Evolutionary conservation across 1,140 invertebrate species (phyloP).

Genomic region (Panonychus citri): DNA sequence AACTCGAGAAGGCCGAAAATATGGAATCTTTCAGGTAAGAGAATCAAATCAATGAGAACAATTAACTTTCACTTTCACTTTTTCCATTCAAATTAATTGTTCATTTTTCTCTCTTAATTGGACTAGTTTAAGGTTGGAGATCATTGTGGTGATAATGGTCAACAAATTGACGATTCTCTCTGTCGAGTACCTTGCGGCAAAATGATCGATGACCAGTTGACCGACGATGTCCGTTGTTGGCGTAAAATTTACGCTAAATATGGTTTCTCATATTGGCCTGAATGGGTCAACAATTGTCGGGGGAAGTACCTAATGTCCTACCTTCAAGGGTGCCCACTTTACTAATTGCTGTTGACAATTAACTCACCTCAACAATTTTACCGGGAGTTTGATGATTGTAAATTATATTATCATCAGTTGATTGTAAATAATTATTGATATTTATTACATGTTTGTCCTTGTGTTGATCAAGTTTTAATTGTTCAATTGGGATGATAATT

Average conservation of each 20-base stretch:
- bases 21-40: conserved; percentile 3
- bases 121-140: background rate
- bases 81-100: background rate
- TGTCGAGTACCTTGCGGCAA: background rate
- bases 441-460: too few relatives aligned
- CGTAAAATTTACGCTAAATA: background rate
- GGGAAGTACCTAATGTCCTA: background rate
- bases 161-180: background rate
- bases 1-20: background rate
- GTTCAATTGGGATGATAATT: too few relatives aligned
- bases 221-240: conserved; percentile 2
- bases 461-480: too few relatives aligned
- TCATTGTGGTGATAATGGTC: background rate
- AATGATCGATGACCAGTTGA: background rate
- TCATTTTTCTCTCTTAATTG: background rate
- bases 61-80: background rate
- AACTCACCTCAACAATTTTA: too few relatives aligned
- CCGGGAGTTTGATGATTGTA: too few relatives aligned
- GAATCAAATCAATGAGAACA: too few relatives aligned
- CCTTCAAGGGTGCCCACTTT: background rate
- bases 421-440: too few relatives aligned
- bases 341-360: too few relatives aligned
- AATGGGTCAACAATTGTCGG: background rate
- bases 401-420: too few relatives aligned
- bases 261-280: background rate